A percentile compares a stretch with the other conserved stretches of the same genome.
Conservation (phyloP, 1,140 invertebrate genomes). For the Chironomus tepperi region DNA sequence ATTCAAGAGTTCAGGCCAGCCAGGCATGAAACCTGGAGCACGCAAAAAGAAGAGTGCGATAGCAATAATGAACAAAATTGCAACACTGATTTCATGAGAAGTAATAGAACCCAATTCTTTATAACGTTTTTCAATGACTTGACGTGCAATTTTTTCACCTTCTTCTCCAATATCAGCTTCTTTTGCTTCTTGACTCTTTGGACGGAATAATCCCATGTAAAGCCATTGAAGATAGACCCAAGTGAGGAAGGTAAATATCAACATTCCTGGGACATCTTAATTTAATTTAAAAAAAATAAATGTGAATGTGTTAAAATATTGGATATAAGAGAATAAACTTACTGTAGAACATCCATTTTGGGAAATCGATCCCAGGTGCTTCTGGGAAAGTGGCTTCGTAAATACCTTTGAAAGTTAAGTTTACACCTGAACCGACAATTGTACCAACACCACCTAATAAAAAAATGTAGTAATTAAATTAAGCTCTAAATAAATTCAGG, state of each 20-base stretch:
- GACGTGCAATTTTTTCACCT: constrained; percentile 53
- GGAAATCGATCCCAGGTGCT: constrained; percentile 60
- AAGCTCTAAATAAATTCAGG: no score
- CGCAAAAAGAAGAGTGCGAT: constrained; percentile 83
- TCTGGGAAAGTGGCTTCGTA: constrained; percentile 52
- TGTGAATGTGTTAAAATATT: no score
- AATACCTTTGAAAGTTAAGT: constrained; percentile 74
- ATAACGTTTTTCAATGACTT: constrained; percentile 63
- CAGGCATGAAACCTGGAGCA: constrained; percentile 69
- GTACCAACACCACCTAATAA: constrained; percentile 59
- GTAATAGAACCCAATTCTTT: constrained; percentile 65
- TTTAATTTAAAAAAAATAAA: no score
- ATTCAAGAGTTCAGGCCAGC: constrained; percentile 62
- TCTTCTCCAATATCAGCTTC: constrained; percentile 46
- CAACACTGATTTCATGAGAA: constrained; percentile 71
- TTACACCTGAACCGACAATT: constrained; percentile 80
- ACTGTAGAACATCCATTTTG: constrained; percentile 63
- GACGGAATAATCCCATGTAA: constrained; percentile 64
- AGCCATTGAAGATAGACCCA: constrained; percentile 65
- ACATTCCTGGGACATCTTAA: constrained; percentile 53
- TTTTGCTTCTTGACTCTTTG: constrained; percentile 50
- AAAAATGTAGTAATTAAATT: no score
- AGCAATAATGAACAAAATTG: constrained; percentile 65
- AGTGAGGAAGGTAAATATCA: constrained; percentile 59
- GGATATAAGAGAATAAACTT: no score